Base-by-base conservation (phyloP, 1,140 invertebrate genomes). In the Bombus superbus region DNA sequence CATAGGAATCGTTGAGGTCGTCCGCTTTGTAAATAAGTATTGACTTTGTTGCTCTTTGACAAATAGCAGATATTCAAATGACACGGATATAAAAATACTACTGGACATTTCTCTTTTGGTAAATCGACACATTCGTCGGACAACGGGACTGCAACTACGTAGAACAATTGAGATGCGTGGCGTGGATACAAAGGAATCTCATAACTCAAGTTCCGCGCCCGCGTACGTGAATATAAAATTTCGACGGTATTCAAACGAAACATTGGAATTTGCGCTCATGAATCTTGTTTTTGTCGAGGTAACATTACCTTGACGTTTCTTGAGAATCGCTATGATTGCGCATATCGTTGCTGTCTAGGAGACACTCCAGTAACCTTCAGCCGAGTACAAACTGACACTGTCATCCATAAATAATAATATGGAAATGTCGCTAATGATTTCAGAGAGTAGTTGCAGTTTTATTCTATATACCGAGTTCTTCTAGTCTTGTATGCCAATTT, bases 361-460 rank as follows among this genome's bases (percentile, higher is more conserved):
- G 25, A 25, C 32, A 80, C 22, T n/a, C 22, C 25, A 57, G 40
- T 40, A 86, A 85, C 89, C 91, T 92, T 91, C 87, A 89, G 66
- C 74, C 68, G 80, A 82, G 88, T 91, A 62, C 80, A 89, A 89
- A 91, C 84, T 85, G 38, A 66, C 78, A 79, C 28, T 1, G 3
- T 1, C 32, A 32, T 32, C 32, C 13, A 13, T 8, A 3, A 10
- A 75, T 75, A 35, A 38, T 57, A 62, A 62, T 11, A 28, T n/a
- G 10, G 28, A 13, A 13, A 62, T n/a, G 4, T 62, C 11, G 25
- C 13, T 1, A 62, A 13, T n/a, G 28, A 5, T n/a, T 13, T 4
- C 59, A 57, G 1, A 22, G 11, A n/a, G 10, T 53, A 3, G 18
- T 1, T 10, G 32, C 22, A 13, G 15, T 8, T 68, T 8, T 18